phyloP scores from a whole-genome alignment of 2,797 vertebrate species.

The Cynopterus sphinx region DNA sequence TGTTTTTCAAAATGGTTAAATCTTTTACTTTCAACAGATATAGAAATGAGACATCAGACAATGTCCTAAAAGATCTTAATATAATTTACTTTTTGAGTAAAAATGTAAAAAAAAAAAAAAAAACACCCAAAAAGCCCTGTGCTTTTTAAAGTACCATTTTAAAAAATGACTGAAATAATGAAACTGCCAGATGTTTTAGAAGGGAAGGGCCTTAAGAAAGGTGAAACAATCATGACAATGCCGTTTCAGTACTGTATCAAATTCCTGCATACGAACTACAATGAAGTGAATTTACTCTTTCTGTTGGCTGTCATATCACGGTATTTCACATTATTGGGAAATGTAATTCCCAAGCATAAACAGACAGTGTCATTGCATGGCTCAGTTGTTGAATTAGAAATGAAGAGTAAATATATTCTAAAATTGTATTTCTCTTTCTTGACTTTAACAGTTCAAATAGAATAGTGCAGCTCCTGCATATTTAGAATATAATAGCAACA shows the following conservation, averaged over 20 bases:
- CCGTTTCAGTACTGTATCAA: not conserved
- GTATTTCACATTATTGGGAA: not conserved
- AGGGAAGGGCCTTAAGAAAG: not conserved
- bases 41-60: not conserved
- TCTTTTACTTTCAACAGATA: not conserved
- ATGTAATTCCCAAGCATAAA: not conserved
- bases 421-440: not conserved
- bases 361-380: not conserved
- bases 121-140: too few relatives aligned
- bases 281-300: not conserved
- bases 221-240: not conserved
- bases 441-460: not conserved
- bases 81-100: not conserved
- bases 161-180: not conserved
- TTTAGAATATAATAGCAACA: not conserved
- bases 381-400: slow-evolving; percentile 11
- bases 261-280: not conserved
- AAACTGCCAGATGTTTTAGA: not conserved
- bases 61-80: not conserved
- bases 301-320: not conserved
- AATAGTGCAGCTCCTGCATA: not conserved
- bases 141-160: not conserved
- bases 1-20: not conserved
- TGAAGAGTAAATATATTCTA: not conserved
- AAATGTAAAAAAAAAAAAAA: not conserved